Base-by-base conservation (phyloP, 2,113 vertebrate genomes). In the Orthonyx spaldingii region DNA sequence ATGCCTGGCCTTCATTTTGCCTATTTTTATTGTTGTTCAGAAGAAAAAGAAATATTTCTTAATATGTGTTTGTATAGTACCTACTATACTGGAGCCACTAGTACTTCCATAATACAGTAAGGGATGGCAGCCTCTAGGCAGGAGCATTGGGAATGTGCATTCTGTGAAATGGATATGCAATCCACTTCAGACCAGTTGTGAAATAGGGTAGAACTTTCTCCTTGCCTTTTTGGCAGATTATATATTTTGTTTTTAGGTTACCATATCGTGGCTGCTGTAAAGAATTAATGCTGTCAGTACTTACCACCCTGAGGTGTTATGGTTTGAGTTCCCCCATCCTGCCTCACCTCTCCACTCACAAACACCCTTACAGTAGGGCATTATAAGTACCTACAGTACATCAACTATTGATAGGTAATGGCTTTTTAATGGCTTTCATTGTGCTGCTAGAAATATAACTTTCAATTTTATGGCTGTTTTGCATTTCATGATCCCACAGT, bases 361-460 rank as follows among this genome's bases (percentile, higher is more conserved):
- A 93, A 79, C 68, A 77, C 32, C 26, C 55, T 32, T 20, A 10
- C 42, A 66, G 55, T 0, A 53, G 30, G 27, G 56, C 79, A 63
- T 47, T 84, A 3, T 17, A 46, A 55, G 64, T 84, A 89, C 46
- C 52, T 64, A 47, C 30, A 4, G 3, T 66, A 49, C 32, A 49
- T 80, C 85, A 88, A 10, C 63, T 88, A 10, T 56, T 84, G 82
- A 32, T 77, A 88, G 75, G 33, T 88, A 88, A 88, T 84, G 69
- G 60, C 35, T 89, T 95, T 91, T 94, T 92, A 94, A 94, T 87
- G 89, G 79, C 55, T 94, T 95, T 61, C n/a, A 44, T 52, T 80
- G 75, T 66, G 59, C 55, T 66, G 35, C 46, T 77, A 35, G 84
- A 83, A 83, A 52, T 86, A 86, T 18, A 76, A 53, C 46, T 90